Evolutionary conservation across 1,140 invertebrate species (phyloP).

Genomic region (Mya arenaria): DNA sequence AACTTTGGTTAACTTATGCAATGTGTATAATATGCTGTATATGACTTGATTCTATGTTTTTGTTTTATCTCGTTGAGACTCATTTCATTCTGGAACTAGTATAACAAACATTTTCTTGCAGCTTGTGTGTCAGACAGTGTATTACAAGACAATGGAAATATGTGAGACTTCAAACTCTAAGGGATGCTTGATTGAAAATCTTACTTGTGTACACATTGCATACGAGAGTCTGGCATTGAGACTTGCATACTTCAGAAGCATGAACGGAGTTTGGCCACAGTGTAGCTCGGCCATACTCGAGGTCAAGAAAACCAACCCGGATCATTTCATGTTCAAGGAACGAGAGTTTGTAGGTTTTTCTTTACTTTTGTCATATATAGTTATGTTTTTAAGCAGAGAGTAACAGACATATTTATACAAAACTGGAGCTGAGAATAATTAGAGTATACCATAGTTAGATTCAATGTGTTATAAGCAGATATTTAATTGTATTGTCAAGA

Average conservation of each 20-base stretch:
- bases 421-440: too few species aligned
- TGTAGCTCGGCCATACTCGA: neutral
- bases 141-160: neutral
- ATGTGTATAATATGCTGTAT: neutral
- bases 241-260: slow-evolving; percentile 16
- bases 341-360: slow-evolving; percentile 36
- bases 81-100: neutral
- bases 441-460: too few species aligned
- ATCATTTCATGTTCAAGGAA: slow-evolving; percentile 15
- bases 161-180: neutral
- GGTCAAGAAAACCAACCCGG: neutral
- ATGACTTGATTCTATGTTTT: neutral
- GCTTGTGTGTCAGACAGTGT: slow-evolving; percentile 25
- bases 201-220: neutral
- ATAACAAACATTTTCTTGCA: neutral
- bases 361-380: too few species aligned
- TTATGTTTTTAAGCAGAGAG: too few species aligned
- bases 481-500: too few species aligned
- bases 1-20: neutral
- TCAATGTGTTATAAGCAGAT: too few species aligned
- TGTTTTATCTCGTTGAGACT: neutral
- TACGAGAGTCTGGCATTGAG: neutral
- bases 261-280: slow-evolving; percentile 35
- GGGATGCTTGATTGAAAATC: neutral
- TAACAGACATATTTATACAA: too few species aligned